A percentile compares a stretch with the other conserved stretches of the same genome.
These are phyloP conservation scores for Onychomys torridus DNA, from an alignment of 2,797 vertebrate genomes.

Conservation along the genomic window DNA sequence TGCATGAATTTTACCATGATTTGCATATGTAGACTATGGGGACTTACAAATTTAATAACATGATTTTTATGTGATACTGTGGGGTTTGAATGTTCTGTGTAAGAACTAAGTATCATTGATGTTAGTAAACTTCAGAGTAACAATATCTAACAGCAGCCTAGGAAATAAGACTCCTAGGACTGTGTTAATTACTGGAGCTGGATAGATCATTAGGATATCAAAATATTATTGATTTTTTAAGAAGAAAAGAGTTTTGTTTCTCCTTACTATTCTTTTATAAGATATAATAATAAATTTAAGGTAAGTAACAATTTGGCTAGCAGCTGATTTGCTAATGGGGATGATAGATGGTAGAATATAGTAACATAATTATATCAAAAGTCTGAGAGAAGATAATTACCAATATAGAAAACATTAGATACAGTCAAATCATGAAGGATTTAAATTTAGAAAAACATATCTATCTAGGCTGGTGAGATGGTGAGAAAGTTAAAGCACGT, in stretches of 20 bases:
- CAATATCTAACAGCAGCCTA: not conserved
- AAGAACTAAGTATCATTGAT: constrained; percentile 8
- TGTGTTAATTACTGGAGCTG: constrained; percentile 19
- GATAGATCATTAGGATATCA: not conserved
- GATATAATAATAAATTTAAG: not conserved
- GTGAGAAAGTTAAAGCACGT: too few relatives aligned
- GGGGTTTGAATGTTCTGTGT: not conserved
- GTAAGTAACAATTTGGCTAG: not conserved
- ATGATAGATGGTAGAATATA: not conserved
- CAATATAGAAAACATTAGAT: not conserved
- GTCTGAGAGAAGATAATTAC: not conserved
- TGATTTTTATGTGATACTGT: not conserved
- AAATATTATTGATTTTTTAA: not conserved
- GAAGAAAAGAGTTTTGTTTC: not conserved
- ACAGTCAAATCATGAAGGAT: not conserved
- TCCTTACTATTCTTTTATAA: not conserved
- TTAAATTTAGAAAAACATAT: not conserved
- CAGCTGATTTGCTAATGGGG: not conserved
- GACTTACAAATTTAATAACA: constrained; percentile 32
- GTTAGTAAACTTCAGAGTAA: not conserved
- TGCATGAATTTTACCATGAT: not conserved
- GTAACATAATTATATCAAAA: not conserved
- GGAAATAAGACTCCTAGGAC: constrained; percentile 9
- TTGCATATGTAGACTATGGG: not conserved
- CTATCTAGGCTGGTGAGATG: not conserved